phyloP scores from a whole-genome alignment of 2,888 invertebrate species.

The Tetanocera ferruginea region DNA sequence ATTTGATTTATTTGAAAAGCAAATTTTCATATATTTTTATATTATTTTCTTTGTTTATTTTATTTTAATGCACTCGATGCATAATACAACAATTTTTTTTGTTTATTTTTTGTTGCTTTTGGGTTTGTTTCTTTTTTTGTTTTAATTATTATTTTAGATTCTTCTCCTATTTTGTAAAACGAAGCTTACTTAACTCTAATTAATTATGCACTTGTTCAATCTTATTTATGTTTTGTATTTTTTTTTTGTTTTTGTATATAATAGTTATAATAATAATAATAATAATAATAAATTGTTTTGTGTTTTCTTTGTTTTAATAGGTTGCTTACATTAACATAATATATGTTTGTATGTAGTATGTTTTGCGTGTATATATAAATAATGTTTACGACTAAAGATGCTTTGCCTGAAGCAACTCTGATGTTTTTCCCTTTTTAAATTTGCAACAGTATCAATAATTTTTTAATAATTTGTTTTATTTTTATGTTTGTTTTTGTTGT shows the following conservation, averaged over 20 bases:
- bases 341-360: slow-evolving; percentile 12
- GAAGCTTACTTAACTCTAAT: slow-evolving; percentile 27
- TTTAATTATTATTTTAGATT: not conserved
- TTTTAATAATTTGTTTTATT: slow-evolving; percentile 6
- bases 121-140: not conserved
- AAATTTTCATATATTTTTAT: not conserved
- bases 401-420: not conserved
- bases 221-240: slow-evolving; percentile 2
- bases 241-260: slow-evolving; percentile 15
- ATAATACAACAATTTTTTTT: slow-evolving; percentile 11
- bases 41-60: too few species aligned
- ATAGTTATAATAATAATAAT: not conserved
- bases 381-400: not conserved
- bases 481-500: not conserved
- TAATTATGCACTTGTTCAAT: slow-evolving; percentile 30
- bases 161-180: not conserved
- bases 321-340: slow-evolving; percentile 36
- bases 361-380: not conserved
- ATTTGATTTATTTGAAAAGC: slow-evolving; percentile 11
- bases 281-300: slow-evolving; percentile 11
- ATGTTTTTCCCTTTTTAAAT: not conserved
- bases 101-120: not conserved
- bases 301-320: not conserved
- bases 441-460: not conserved
- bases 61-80: not conserved